Evolutionary conservation across 2,113 vertebrate species (phyloP).

Genomic region (Strix aluco): DNA sequence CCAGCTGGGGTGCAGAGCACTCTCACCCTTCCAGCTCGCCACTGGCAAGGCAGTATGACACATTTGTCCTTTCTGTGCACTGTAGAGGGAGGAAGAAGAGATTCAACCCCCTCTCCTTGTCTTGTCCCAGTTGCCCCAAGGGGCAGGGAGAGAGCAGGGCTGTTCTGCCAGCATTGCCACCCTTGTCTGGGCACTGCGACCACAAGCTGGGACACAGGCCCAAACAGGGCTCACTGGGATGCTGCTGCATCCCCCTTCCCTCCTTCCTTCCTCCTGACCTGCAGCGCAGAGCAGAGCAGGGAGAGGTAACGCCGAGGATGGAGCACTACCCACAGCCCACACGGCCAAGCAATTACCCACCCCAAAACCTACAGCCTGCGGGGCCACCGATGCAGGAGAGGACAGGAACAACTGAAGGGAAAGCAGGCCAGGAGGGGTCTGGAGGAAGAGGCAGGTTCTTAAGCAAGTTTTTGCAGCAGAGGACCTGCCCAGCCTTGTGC

Average conservation of each 20-base stretch:
- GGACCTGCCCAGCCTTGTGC: not conserved
- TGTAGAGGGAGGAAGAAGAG: not conserved
- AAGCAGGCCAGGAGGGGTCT: not conserved
- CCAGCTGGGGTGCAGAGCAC: not conserved
- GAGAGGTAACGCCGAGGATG: accelerated
- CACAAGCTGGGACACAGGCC: not conserved
- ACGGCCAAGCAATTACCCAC: accelerated
- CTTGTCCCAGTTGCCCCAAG: not conserved
- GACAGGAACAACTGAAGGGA: not conserved
- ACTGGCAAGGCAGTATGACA: not conserved
- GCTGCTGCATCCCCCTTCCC: not conserved
- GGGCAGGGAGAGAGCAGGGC: not conserved
- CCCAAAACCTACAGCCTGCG: not conserved
- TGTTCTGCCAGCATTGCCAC: not conserved
- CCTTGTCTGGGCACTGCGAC: not conserved
- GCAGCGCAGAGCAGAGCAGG: not conserved
- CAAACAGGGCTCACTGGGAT: not conserved
- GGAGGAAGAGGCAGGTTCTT: not conserved
- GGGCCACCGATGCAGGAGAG: not conserved
- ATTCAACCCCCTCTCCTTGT: not conserved
- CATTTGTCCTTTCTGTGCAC: not conserved
- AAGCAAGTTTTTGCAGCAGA: not conserved
- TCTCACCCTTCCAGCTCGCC: not conserved
- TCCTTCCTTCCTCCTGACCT: not conserved
- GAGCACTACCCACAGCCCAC: not conserved